Evolutionary conservation across 2,888 invertebrate species (phyloP).

Genomic region (Chloromyia formosa): DNA sequence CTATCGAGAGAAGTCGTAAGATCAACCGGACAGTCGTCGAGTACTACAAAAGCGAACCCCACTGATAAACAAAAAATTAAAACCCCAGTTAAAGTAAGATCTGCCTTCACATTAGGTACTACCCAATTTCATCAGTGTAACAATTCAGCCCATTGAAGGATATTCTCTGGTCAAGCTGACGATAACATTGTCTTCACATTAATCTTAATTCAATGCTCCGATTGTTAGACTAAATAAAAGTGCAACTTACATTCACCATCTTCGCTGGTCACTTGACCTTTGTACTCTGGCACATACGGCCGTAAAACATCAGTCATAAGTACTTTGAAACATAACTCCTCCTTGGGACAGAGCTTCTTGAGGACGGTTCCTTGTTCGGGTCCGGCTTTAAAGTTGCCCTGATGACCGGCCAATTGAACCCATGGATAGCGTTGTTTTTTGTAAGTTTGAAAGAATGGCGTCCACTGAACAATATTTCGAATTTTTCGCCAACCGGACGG

Average conservation of each 20-base stretch:
- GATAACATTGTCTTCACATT: too few species aligned
- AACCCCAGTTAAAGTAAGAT: too few species aligned
- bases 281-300: slow-evolving; percentile 92
- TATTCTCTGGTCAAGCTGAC: too few species aligned
- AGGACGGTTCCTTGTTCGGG: slow-evolving; percentile 92
- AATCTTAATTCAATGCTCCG: too few species aligned
- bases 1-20: too few species aligned
- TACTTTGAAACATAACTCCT: slow-evolving; percentile 85
- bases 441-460: slow-evolving; percentile 96
- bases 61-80: too few species aligned
- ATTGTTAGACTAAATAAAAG: not conserved
- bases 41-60: too few species aligned
- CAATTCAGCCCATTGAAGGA: too few species aligned
- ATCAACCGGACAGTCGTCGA: too few species aligned
- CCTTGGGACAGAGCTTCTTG: slow-evolving; percentile 90
- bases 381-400: slow-evolving; percentile 94
- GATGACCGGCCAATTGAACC: slow-evolving; percentile 96
- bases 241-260: slow-evolving; percentile 75
- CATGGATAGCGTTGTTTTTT: slow-evolving; percentile 95
- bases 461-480: slow-evolving; percentile 94
- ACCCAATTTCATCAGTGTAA: too few species aligned
- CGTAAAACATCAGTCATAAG: slow-evolving; percentile 85
- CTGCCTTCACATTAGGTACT: too few species aligned
- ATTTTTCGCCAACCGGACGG: slow-evolving; percentile 94
- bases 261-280: slow-evolving; percentile 83